A percentile compares a stretch with the other conserved stretches of the same genome.
These are phyloP conservation scores for Parus major DNA, from an alignment of 2,113 vertebrate species.

Conservation along the genomic window DNA sequence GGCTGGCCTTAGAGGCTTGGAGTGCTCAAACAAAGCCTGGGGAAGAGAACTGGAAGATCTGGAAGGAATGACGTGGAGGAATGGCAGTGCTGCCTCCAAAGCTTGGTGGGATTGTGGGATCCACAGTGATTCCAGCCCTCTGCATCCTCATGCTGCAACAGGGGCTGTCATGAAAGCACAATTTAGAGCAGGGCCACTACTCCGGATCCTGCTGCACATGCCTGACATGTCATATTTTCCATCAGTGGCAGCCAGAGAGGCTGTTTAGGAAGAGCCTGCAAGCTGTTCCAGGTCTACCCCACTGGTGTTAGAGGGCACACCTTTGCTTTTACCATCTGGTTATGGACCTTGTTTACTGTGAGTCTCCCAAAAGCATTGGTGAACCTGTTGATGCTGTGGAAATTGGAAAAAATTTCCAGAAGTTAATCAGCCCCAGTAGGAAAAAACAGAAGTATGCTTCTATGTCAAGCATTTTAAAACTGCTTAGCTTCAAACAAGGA, in stretches of 20 bases:
- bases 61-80: not conserved
- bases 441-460: not conserved
- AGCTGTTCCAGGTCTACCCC: not conserved
- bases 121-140: not conserved
- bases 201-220: accelerated
- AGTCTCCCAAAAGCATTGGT: not conserved
- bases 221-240: not conserved
- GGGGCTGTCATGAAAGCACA: not conserved
- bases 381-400: not conserved
- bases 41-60: not conserved
- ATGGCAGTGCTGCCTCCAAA: not conserved
- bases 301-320: not conserved
- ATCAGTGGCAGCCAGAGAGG: not conserved
- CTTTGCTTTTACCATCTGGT: not conserved
- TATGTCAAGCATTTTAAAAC: not conserved
- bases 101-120: not conserved
- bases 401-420: not conserved
- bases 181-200: not conserved
- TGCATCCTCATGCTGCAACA: not conserved
- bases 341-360: not conserved
- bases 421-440: not conserved
- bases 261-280: not conserved
- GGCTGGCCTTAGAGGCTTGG: not conserved
- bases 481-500: not conserved
- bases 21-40: not conserved